A percentile compares a stretch with the other conserved stretches of the same genome.
Conservation (phyloP, 2,797 vertebrate species). For the Schizopygopsis pylzovi region DNA sequence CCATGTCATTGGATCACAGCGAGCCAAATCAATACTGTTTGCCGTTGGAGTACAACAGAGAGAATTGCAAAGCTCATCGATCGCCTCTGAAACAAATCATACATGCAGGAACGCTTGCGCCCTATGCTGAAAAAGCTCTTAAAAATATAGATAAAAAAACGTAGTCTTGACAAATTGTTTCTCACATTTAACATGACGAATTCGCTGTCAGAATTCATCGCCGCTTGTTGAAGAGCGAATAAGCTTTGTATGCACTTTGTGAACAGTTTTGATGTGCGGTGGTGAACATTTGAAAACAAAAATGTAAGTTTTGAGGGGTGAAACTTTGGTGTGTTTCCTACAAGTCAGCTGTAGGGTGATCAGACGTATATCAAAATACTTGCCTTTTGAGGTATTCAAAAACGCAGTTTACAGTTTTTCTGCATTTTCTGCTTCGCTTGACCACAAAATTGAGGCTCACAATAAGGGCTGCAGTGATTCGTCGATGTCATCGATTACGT, state of each 20-base stretch:
- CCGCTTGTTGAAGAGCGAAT: not conserved
- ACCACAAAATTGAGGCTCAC: conserved; percentile 23
- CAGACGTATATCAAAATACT: not conserved
- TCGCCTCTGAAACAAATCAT: conserved; percentile 48
- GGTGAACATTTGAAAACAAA: conserved; percentile 14
- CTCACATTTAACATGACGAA: conserved; percentile 16
- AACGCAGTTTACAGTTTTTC: conserved; percentile 29
- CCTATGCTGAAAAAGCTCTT: conserved; percentile 48
- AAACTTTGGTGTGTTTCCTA: conserved; percentile 22
- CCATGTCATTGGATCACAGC: conserved; percentile 43
- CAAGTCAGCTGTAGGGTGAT: not conserved
- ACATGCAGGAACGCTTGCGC: conserved; percentile 49
- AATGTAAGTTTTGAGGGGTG: conserved; percentile 12
- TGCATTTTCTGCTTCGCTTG: not conserved
- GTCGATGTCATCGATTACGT: too few species aligned
- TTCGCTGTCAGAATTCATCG: not conserved
- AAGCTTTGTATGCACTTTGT: not conserved
- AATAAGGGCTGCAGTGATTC: too few species aligned
- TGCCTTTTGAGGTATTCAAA: conserved; percentile 33
- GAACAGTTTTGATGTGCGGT: not conserved
- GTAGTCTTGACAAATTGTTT: conserved; percentile 34
- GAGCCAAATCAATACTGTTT: conserved; percentile 54
- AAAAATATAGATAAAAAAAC: conserved; percentile 59
- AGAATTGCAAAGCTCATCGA: conserved; percentile 59
- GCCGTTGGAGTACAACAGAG: conserved; percentile 41